Evolutionary conservation across 2,797 vertebrate genomes (phyloP).

Genomic region (Galaxias olidus): DNA sequence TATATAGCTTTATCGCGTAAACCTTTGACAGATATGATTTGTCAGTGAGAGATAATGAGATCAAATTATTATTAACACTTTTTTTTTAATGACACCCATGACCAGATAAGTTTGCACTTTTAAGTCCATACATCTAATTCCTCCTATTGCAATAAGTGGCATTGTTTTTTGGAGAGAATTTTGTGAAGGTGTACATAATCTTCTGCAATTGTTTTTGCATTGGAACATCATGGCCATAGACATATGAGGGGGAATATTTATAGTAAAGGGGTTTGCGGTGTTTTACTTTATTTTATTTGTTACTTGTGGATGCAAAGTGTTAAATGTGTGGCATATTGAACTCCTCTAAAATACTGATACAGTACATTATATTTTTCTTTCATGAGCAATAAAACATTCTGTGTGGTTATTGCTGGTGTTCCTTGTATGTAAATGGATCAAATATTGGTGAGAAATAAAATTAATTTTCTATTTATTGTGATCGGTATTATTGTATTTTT

Average conservation of each 20-base stretch:
- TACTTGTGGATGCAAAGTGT: slow-evolving; percentile 27
- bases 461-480: slow-evolving; percentile 71
- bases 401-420: slow-evolving; percentile 47
- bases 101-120: slow-evolving; percentile 60
- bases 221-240: neutral
- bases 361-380: slow-evolving; percentile 45
- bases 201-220: neutral
- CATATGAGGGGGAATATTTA: slow-evolving; percentile 30
- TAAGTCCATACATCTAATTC: slow-evolving; percentile 35
- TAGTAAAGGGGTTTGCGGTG: slow-evolving; percentile 17
- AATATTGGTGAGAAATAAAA: slow-evolving; percentile 73
- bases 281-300: neutral
- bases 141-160: slow-evolving; percentile 37
- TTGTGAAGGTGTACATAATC: slow-evolving; percentile 9
- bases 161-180: slow-evolving; percentile 36
- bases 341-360: slow-evolving; percentile 38
- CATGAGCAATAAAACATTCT: slow-evolving; percentile 53
- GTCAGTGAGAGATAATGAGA: neutral
- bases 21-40: neutral
- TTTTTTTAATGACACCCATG: slow-evolving; percentile 10
- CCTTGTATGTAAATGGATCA: slow-evolving; percentile 59
- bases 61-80: neutral
- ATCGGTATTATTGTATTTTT: slow-evolving; percentile 11
- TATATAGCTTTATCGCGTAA: neutral
- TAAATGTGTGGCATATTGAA: slow-evolving; percentile 31